phyloP scores from a whole-genome alignment of 2,888 invertebrate genomes.

The Mechanitis mazaeus region DNA sequence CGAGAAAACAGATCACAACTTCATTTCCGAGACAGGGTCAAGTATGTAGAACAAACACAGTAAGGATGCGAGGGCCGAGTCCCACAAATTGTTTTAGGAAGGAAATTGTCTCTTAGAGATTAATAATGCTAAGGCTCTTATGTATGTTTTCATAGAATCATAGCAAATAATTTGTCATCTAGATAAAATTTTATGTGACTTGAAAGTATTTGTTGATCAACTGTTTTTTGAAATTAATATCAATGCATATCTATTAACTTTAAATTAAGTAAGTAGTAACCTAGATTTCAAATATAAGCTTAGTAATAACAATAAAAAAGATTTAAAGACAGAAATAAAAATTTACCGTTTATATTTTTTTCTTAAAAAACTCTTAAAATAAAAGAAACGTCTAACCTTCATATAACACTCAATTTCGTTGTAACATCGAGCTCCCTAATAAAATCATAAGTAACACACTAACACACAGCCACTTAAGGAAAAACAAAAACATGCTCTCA shows the following conservation, averaged over 20 bases:
- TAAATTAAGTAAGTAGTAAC: too few relatives aligned
- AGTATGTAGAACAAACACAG: constrained; percentile 30
- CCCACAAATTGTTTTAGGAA: constrained; percentile 28
- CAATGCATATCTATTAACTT: too few relatives aligned
- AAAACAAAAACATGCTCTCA: constrained; percentile 37
- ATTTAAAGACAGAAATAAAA: too few relatives aligned
- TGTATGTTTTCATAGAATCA: constrained; percentile 10
- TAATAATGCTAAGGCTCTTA: constrained; percentile 25
- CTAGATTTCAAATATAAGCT: too few relatives aligned
- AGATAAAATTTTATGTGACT: not conserved
- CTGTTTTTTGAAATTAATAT: not conserved
- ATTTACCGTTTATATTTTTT: too few relatives aligned
- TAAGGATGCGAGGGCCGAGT: constrained; percentile 21
- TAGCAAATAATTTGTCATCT: constrained; percentile 3
- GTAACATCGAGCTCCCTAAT: not conserved
- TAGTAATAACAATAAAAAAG: too few relatives aligned
- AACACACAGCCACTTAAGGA: constrained; percentile 26
- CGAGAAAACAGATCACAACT: constrained; percentile 10
- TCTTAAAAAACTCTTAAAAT: too few relatives aligned
- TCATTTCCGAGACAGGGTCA: constrained; percentile 24
- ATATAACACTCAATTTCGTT: not conserved
- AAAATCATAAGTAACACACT: constrained; percentile 9
- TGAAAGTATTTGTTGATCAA: not conserved
- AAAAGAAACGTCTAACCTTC: too few relatives aligned
- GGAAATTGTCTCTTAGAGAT: constrained; percentile 27